A percentile compares a stretch with the other conserved stretches of the same genome.
phyloP scores from a whole-genome alignment of 2,888 invertebrate species.

The Eilema griseolum region DNA sequence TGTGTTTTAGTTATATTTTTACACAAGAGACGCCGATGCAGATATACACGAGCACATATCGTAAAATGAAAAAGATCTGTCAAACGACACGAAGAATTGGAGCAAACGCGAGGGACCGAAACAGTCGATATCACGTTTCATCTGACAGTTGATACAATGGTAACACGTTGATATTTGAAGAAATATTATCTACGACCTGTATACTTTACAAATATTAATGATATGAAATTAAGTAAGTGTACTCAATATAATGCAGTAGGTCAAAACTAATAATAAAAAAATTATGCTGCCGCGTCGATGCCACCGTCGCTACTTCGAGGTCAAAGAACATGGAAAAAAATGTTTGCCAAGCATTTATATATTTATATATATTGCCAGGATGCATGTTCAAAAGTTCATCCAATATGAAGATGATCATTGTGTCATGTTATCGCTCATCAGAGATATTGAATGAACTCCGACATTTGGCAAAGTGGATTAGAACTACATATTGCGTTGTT shows the following conservation, averaged over 20 bases:
- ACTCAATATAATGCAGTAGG: not conserved
- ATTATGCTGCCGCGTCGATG: not conserved
- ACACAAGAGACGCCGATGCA: conserved; percentile 38
- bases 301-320: conserved; percentile 3
- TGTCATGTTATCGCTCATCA: not conserved
- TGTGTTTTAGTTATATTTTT: conserved; percentile 38
- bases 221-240: conserved; percentile 16
- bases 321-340: conserved; percentile 14
- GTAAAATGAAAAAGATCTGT: conserved; percentile 85
- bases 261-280: not conserved
- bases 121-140: conserved; percentile 77
- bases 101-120: conserved; percentile 81
- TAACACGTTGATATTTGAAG: conserved; percentile 70
- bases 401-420: not conserved
- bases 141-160: conserved; percentile 80
- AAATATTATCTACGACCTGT: conserved; percentile 69
- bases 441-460: not conserved
- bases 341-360: not conserved
- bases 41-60: conserved; percentile 39
- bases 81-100: conserved; percentile 82
- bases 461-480: not conserved
- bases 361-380: not conserved
- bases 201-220: conserved; percentile 43
- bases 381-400: not conserved
- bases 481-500: not conserved